Base-by-base conservation (phyloP, 1,140 invertebrate genomes). In the Anastatus disparis region DNA sequence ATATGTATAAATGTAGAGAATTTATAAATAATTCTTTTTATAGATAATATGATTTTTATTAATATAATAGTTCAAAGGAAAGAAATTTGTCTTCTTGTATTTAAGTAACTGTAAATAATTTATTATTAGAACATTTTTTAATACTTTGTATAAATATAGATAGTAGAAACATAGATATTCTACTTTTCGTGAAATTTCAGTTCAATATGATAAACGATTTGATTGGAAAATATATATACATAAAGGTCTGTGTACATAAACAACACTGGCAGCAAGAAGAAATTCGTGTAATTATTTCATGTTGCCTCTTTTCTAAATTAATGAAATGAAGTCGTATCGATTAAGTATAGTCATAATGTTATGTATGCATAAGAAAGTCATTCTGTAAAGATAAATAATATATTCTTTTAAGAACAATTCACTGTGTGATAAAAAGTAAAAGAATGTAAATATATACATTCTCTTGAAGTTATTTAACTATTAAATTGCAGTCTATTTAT, bases 251-350 rank as follows among this genome's bases (percentile, higher is more conserved):
- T n/a, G n/a, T n/a, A n/a, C n/a, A n/a, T n/a, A n/a, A n/a, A n/a
- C n/a, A n/a, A n/a, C n/a, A n/a, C n/a, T n/a, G n/a, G n/a, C n/a
- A n/a, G n/a, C n/a, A n/a, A n/a, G n/a, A n/a, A n/a, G n/a, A n/a
- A n/a, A n/a, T n/a, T n/a, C n/a, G n/a, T n/a, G n/a, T n/a, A 46
- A 64, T 58, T 46, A 48, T 70, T 58, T 64, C 68, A 61, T 56
- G 68, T 70, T 70, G 68, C 68, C 68, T 70, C 59, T 26, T 58
- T 40, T 56, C 29, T n/a, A 64, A 64, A 70, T 53, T 42, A n/a
- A n/a, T n/a, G n/a, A n/a, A n/a, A n/a, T n/a, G n/a, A n/a, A n/a
- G n/a, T n/a, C 63, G 40, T 52, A 61, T 55, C 42, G 40, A 62
- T 62, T 62, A 35, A 44, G 3, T n/a, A 44, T 7, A 62, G 44